Percentiles rank a stretch among this genome's conserved stretches.
phyloP scores from a whole-genome alignment of 2,113 vertebrate species.

The Stictonetta naevosa region DNA sequence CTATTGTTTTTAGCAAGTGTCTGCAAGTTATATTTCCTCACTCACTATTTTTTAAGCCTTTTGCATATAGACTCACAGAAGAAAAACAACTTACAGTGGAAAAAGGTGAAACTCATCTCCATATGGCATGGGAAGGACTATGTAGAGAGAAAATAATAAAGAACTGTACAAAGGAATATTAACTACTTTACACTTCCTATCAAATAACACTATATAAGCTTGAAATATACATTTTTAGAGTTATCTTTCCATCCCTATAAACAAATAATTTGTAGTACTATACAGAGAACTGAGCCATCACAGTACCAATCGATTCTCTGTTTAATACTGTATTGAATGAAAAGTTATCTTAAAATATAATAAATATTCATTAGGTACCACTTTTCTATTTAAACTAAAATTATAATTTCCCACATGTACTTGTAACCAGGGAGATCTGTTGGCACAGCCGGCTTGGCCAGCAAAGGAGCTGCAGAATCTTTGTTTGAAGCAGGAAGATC shows the following conservation, averaged over 20 bases:
- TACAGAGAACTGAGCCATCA: background rate
- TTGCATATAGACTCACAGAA: background rate
- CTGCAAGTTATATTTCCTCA: background rate
- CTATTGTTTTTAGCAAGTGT: background rate
- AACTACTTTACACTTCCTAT: background rate
- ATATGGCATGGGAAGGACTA: background rate
- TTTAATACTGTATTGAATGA: background rate
- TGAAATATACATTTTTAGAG: background rate
- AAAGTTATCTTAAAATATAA: background rate
- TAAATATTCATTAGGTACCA: background rate
- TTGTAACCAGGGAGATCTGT: background rate
- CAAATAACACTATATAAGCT: background rate
- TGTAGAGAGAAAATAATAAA: background rate
- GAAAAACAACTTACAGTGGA: background rate
- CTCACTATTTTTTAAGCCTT: background rate
- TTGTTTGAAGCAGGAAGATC: background rate
- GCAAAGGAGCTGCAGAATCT: background rate
- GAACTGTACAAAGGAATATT: background rate
- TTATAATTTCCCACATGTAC: background rate
- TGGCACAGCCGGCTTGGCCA: background rate
- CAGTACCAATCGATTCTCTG: background rate
- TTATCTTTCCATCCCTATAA: background rate
- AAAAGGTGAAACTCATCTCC: background rate
- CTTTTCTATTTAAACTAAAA: background rate
- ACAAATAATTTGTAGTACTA: background rate